A percentile compares a stretch with the other conserved stretches of the same genome.
Conservation (phyloP, 2,113 vertebrate genomes). For the Rallus limicola region DNA sequence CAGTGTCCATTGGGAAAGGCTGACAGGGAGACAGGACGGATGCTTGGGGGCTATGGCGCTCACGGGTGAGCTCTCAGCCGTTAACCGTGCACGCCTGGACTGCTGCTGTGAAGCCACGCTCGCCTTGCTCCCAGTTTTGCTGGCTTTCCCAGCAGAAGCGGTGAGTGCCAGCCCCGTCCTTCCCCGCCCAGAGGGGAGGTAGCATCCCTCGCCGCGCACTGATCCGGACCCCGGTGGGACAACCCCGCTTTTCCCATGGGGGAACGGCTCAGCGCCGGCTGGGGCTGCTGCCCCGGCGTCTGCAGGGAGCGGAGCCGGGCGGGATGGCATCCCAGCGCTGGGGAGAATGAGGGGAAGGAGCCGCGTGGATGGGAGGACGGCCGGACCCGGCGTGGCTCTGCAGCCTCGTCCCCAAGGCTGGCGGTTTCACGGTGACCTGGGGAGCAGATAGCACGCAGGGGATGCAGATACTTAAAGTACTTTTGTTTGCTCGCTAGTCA, state of each 20-base stretch:
- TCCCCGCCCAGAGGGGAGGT: neutral
- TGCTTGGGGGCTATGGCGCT: neutral
- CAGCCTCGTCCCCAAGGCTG: neutral
- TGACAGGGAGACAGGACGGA: neutral
- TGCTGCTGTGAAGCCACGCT: neutral
- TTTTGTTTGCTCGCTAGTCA: neutral
- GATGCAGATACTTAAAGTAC: neutral
- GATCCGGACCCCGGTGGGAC: neutral
- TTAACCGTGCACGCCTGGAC: neutral
- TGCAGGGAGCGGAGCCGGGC: neutral
- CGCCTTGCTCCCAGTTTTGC: neutral
- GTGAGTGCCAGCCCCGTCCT: neutral
- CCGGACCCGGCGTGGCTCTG: neutral
- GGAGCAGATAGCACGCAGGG: neutral
- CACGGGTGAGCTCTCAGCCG: neutral
- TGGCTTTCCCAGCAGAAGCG: neutral
- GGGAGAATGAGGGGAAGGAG: neutral
- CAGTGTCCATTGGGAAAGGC: neutral
- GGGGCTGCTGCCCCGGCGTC: neutral
- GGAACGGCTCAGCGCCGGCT: rapidly evolving
- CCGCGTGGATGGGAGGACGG: rapidly evolving
- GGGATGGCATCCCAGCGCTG: rapidly evolving
- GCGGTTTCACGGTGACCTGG: neutral
- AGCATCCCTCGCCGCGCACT: neutral
- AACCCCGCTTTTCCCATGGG: rapidly evolving